phyloP scores from a whole-genome alignment of 2,113 vertebrate genomes.

The Pollachius pollachius region DNA sequence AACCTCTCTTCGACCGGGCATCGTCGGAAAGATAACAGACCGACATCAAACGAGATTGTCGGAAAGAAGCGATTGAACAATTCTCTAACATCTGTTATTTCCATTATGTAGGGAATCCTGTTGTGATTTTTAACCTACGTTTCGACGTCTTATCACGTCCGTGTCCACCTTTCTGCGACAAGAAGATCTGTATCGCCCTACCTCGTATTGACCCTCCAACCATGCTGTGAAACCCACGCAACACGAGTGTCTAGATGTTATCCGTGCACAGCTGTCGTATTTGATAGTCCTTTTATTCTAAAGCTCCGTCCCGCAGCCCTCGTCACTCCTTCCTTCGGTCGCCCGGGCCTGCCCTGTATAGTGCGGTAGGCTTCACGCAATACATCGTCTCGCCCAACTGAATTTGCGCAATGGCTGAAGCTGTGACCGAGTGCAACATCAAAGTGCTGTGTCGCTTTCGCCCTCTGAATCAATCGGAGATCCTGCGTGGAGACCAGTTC shows the following conservation, averaged over 20 bases:
- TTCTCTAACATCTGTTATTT: neutral
- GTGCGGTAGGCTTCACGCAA: constrained; percentile 20
- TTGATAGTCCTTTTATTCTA: neutral
- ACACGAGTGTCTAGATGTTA: too few species aligned
- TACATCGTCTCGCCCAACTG: constrained; percentile 29
- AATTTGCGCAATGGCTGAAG: constrained; percentile 80
- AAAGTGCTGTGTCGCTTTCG: constrained; percentile 89
- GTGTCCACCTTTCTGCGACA: constrained; percentile 55
- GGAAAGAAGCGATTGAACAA: neutral
- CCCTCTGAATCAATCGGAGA: constrained; percentile 84
- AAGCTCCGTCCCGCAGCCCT: neutral
- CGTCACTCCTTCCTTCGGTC: neutral
- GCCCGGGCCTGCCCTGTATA: constrained; percentile 9
- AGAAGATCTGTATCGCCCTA: too few species aligned
- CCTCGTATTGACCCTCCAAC: too few species aligned
- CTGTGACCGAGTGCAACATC: constrained; percentile 82
- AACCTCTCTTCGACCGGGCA: too few species aligned
- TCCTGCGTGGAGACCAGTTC: constrained; percentile 82
- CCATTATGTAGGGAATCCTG: constrained; percentile 59
- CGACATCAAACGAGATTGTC: constrained; percentile 15
- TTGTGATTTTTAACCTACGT: constrained; percentile 4
- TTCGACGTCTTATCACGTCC: constrained; percentile 38
- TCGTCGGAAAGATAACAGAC: too few species aligned
- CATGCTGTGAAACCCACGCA: too few species aligned
- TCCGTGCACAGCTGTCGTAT: neutral